A percentile compares a stretch with the other conserved stretches of the same genome.
Evolutionary conservation across 2,888 invertebrate genomes (phyloP).

Genomic region (Glaucopsyche alexis): DNA sequence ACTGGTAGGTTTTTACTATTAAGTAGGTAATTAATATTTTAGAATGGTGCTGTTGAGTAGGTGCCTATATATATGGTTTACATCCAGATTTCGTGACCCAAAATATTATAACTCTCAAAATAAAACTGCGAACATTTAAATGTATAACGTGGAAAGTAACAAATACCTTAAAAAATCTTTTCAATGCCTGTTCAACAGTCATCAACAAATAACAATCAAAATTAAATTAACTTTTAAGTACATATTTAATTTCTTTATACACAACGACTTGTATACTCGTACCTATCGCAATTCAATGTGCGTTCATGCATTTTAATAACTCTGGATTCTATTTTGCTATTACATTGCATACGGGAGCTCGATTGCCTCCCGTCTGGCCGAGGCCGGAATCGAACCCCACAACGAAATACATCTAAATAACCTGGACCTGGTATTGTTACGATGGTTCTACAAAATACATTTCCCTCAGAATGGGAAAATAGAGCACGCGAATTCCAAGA

Average conservation of each 20-base stretch:
- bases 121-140: no score
- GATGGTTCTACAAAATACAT: constrained; percentile 68
- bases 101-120: no score
- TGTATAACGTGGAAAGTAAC: no score
- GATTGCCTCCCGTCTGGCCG: constrained; percentile 56
- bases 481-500: constrained; percentile 60
- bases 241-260: no score
- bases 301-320: constrained; percentile 34
- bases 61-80: no score
- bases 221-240: no score
- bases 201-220: not conserved
- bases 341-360: constrained; percentile 55
- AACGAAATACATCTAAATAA: constrained; percentile 70
- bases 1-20: no score
- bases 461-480: constrained; percentile 64
- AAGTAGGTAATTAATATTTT: not conserved
- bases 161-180: not conserved
- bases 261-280: not conserved
- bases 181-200: no score
- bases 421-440: constrained; percentile 67
- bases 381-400: constrained; percentile 60
- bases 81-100: no score
- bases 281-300: not conserved
- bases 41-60: not conserved
- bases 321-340: constrained; percentile 66